Evolutionary conservation across 23 tunicate genomes (phyloP).

Genomic region (Halocynthia aurantium): DNA sequence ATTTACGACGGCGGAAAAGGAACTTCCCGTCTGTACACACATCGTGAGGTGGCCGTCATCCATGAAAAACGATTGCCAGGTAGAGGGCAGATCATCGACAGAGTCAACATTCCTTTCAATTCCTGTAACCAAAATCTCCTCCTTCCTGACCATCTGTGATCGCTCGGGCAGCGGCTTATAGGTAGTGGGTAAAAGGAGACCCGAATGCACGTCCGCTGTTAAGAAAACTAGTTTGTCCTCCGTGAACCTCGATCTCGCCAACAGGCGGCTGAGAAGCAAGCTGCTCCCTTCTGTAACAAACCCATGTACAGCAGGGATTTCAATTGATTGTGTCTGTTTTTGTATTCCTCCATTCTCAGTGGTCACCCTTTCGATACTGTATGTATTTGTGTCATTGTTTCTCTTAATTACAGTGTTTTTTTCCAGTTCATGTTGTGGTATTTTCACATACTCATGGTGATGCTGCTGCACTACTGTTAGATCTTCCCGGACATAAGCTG

Average conservation of each 20-base stretch:
- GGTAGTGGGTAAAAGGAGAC: constrained; percentile 34
- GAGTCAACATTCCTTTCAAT: constrained; percentile 65
- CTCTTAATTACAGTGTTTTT: constrained; percentile 48
- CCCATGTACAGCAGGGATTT: constrained; percentile 40
- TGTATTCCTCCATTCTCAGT: constrained; percentile 41
- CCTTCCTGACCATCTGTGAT: constrained; percentile 46
- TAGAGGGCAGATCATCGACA: constrained; percentile 43
- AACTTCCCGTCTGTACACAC: constrained; percentile 75
- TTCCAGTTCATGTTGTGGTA: constrained; percentile 70
- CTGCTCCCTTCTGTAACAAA: constrained; percentile 74
- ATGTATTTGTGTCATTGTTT: constrained; percentile 42
- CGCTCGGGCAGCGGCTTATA: constrained; percentile 66
- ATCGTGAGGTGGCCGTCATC: constrained; percentile 85
- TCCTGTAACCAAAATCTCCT: constrained; percentile 58
- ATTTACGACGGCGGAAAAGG: constrained; percentile 36
- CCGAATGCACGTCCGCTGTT: constrained; percentile 49
- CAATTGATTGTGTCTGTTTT: constrained; percentile 8
- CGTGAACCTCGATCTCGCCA: constrained; percentile 35
- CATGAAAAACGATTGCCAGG: constrained; percentile 80
- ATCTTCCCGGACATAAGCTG: constrained; percentile 41
- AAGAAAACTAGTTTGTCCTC: constrained; percentile 34
- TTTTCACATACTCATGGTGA: constrained; percentile 51
- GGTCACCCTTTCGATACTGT: constrained; percentile 34
- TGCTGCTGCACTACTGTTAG: constrained; percentile 51
- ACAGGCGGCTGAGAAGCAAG: constrained; percentile 43